Base-by-base conservation (phyloP, 2,888 invertebrate genomes). In the Pseudococcus viburni region DNA sequence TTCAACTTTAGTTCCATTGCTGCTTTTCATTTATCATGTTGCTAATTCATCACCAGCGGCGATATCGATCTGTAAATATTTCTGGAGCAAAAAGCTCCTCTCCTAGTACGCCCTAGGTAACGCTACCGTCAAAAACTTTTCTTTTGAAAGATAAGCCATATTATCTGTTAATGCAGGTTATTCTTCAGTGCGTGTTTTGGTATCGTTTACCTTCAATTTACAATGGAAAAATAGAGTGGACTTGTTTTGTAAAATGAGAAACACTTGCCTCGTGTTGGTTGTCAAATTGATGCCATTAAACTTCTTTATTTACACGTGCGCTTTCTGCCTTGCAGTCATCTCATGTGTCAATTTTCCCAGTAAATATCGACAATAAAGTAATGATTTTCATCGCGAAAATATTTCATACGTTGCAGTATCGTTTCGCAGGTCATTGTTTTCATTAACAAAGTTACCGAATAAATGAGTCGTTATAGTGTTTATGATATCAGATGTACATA, bases 331-430 rank as follows among this genome's bases (percentile, higher is more conserved):
- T 17, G 33, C 17, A 33, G 8, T 73, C 73, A 33, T 73, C 73
- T 73, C 73, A 33, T 33, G 8, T 73, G 26, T 73, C 73, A 73
- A 12, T 73, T 73, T 73, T 73, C 73, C 17, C 73, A 73, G 73
- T 73, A 73, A 73, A 33, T 73, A 73, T 73, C 33, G 73, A 17
- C 33, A 39, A 73, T 73, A 73, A 33, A 4, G 19, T 26, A 33
- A 15, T 73, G 17, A 17, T 73, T 73, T 73, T 33, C 73, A 33
- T 73, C 15, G 73, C 6, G 73, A 73, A 73, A 73, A 73, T 64
- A 64, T 73, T 64, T 73, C 73, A 73, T n/a, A 17, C 5, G 7
- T 33, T 19, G 33, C 73, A 73, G 73, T 73, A 33, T 73, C 12
- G 5, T 39, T 73, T 73, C 12, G 5, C 33, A 6, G 33, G 73